Evolutionary conservation across 2,113 vertebrate genomes (phyloP).

Genomic region (Leuciscus idus): DNA sequence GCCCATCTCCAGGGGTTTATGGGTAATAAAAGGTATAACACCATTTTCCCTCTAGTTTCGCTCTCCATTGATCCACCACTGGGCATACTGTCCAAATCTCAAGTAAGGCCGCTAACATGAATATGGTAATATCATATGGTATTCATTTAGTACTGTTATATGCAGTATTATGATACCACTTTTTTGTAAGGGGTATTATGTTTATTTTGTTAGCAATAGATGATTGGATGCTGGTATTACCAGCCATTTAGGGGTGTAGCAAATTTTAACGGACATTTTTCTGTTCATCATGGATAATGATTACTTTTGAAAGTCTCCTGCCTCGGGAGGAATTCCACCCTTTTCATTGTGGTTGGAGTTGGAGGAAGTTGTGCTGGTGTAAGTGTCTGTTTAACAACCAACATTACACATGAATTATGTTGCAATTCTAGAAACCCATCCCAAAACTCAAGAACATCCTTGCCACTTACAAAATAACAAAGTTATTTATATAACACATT

Average conservation of each 20-base stretch:
- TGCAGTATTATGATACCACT: not conserved
- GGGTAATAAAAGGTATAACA: constrained; percentile 71
- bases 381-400: not conserved
- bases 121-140: too few species aligned
- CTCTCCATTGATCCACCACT: not conserved
- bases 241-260: not conserved
- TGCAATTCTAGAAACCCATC: not conserved
- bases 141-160: not conserved
- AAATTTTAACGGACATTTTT: not conserved
- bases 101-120: too few species aligned
- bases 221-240: not conserved
- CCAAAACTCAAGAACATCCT: constrained; percentile 1
- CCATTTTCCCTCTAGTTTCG: constrained; percentile 29
- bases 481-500: not conserved
- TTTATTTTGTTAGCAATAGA: not conserved
- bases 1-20: constrained; percentile 70
- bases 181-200: not conserved
- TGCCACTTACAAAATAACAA: not conserved
- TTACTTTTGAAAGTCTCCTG: not conserved
- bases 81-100: constrained; percentile 23
- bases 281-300: not conserved
- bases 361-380: not conserved
- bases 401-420: not conserved
- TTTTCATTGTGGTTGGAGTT: not conserved
- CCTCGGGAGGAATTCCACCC: constrained; percentile 2